Conservation (phyloP, 2,888 invertebrate species). For the Cephalotes varians region DNA sequence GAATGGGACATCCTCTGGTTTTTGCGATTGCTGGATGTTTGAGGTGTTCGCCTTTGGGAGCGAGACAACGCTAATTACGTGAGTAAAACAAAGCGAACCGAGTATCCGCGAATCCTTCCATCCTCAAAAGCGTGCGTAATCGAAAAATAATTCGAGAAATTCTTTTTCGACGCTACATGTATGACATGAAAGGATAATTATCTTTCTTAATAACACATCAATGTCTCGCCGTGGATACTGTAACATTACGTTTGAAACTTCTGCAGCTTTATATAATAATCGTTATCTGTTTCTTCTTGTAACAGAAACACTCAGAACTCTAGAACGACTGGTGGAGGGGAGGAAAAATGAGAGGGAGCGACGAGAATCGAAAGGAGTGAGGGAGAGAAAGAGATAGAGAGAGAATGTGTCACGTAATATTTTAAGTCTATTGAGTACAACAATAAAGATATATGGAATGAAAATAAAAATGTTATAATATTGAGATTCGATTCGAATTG, state of each 20-base stretch:
- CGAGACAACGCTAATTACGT: slow-evolving; percentile 54
- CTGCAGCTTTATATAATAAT: slow-evolving; percentile 69
- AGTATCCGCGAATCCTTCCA: slow-evolving; percentile 40
- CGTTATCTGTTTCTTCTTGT: slow-evolving; percentile 59
- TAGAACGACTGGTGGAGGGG: neutral
- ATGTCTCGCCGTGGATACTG: slow-evolving; percentile 44
- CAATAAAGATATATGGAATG: slow-evolving; percentile 31
- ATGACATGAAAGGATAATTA: slow-evolving; percentile 41
- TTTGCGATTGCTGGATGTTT: slow-evolving; percentile 49
- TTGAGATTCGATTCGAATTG: no score
- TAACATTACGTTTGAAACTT: slow-evolving; percentile 61
- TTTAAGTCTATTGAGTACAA: slow-evolving; percentile 58
- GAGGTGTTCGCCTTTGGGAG: slow-evolving; percentile 56
- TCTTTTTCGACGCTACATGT: neutral
- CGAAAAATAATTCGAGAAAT: slow-evolving; percentile 36
- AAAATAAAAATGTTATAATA: neutral
- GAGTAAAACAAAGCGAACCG: neutral
- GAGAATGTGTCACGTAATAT: slow-evolving; percentile 52
- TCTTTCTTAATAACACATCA: slow-evolving; percentile 52
- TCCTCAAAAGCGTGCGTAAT: neutral
- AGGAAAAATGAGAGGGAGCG: neutral
- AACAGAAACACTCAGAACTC: slow-evolving; percentile 43
- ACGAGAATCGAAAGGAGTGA: neutral
- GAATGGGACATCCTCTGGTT: slow-evolving; percentile 58
- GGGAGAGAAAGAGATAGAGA: neutral